Percentiles rank a stretch among this genome's conserved stretches.
Conservation (phyloP, 2,888 invertebrate species). For the Microctonus hyperodae region DNA sequence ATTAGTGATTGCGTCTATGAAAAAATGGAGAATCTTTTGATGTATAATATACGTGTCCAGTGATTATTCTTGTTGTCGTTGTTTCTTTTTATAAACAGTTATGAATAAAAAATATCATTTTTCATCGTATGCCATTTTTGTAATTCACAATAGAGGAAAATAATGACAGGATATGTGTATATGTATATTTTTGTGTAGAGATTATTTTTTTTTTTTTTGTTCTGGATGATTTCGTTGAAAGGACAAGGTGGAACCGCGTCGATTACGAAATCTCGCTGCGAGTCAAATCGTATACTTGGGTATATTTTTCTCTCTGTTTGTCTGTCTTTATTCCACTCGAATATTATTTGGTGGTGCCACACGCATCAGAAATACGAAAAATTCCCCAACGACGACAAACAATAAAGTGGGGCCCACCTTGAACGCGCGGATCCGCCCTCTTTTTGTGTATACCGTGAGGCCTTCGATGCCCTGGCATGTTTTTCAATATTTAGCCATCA, state of each 20-base stretch:
- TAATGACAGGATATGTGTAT: neutral
- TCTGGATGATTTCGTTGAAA: neutral
- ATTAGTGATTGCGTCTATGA: too few species aligned
- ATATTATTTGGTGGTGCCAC: neutral
- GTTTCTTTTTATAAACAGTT: too few species aligned
- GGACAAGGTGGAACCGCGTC: conserved; percentile 4
- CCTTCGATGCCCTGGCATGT: conserved; percentile 53
- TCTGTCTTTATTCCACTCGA: neutral
- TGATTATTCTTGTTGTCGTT: neutral
- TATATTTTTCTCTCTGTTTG: neutral
- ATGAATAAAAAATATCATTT: neutral
- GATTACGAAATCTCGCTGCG: conserved; percentile 13
- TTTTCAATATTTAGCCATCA: conserved; percentile 64
- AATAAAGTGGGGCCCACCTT: conserved; percentile 34
- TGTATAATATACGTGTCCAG: too few species aligned
- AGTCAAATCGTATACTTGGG: neutral
- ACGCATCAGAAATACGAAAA: neutral
- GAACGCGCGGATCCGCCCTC: conserved; percentile 23
- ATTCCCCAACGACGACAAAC: conserved; percentile 42
- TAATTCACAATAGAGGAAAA: neutral
- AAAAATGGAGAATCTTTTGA: too few species aligned
- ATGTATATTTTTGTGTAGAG: neutral
- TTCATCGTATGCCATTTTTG: neutral
- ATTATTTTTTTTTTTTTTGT: conserved; percentile 17
- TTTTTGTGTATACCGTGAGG: conserved; percentile 15